A percentile compares a stretch with the other conserved stretches of the same genome.
Conservation (phyloP, 2,797 vertebrate species). For the Anolis apletophallus region DNA sequence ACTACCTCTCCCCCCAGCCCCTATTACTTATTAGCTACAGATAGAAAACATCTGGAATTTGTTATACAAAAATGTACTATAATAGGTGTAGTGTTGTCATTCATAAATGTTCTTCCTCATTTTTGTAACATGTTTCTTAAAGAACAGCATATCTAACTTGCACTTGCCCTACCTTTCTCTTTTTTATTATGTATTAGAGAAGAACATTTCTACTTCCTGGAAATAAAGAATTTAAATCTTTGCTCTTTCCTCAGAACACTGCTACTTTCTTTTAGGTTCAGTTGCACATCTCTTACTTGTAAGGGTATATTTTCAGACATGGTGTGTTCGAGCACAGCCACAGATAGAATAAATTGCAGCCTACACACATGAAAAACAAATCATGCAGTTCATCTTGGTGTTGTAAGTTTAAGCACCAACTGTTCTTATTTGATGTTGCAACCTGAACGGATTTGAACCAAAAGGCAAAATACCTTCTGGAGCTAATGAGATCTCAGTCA, state of each 20-base stretch:
- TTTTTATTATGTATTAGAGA: background rate
- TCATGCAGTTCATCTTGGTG: background rate
- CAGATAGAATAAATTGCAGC: background rate
- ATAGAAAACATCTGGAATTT: conserved; percentile 34
- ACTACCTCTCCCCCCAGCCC: conserved; percentile 1
- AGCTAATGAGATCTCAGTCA: background rate
- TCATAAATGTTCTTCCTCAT: accelerated
- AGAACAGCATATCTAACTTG: background rate
- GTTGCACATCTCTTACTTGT: background rate
- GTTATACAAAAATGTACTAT: conserved; percentile 15
- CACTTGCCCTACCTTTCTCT: background rate
- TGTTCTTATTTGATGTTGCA: background rate
- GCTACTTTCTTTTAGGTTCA: background rate
- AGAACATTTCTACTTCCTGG: conserved; percentile 4
- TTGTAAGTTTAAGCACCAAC: background rate
- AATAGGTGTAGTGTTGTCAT: conserved; percentile 20
- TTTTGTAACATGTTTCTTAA: background rate
- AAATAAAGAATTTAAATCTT: background rate
- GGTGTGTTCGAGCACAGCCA: background rate
- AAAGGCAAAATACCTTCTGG: background rate
- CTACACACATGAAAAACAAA: background rate
- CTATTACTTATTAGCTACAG: conserved; percentile 5
- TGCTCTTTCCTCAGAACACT: background rate
- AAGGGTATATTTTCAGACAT: background rate
- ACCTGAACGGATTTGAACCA: background rate